A percentile compares a stretch with the other conserved stretches of the same genome.
Conservation (phyloP, 2,797 vertebrate species). For the Ateles fusciceps region DNA sequence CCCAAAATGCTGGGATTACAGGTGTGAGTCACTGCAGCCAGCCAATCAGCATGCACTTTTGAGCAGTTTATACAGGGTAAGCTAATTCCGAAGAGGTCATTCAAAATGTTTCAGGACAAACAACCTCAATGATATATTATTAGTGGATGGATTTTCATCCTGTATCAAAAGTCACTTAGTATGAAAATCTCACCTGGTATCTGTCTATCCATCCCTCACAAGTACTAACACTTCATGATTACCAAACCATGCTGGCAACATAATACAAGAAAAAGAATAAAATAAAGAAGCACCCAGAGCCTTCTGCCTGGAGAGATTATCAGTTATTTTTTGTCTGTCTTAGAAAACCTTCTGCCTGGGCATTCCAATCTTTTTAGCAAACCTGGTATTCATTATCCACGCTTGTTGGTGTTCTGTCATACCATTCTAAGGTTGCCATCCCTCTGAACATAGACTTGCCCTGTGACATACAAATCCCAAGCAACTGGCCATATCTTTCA, state of each 20-base stretch:
- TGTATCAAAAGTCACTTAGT: not conserved
- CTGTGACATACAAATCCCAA: not conserved
- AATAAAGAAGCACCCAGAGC: not conserved
- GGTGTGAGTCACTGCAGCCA: too few relatives aligned
- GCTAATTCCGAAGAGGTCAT: not conserved
- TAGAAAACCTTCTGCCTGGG: not conserved
- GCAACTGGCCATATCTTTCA: not conserved
- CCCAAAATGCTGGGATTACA: too few relatives aligned
- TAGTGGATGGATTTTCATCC: not conserved
- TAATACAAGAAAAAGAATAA: conserved; percentile 3
- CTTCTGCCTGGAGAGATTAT: not conserved
- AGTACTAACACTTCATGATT: not conserved
- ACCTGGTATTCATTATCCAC: not conserved
- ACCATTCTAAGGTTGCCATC: not conserved
- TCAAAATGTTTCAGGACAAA: conserved; percentile 29
- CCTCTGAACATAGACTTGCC: not conserved
- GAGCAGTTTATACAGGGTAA: too few relatives aligned
- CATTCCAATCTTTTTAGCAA: not conserved
- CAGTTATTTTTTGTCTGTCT: not conserved
- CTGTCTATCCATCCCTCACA: not conserved
- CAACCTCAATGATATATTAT: not conserved
- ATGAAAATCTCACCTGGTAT: conserved; percentile 31
- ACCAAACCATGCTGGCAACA: not conserved
- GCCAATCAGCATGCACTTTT: too few relatives aligned
- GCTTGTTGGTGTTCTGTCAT: not conserved